Evolutionary conservation across 2,888 invertebrate genomes (phyloP).

Genomic region (Steinernema scapterisci): DNA sequence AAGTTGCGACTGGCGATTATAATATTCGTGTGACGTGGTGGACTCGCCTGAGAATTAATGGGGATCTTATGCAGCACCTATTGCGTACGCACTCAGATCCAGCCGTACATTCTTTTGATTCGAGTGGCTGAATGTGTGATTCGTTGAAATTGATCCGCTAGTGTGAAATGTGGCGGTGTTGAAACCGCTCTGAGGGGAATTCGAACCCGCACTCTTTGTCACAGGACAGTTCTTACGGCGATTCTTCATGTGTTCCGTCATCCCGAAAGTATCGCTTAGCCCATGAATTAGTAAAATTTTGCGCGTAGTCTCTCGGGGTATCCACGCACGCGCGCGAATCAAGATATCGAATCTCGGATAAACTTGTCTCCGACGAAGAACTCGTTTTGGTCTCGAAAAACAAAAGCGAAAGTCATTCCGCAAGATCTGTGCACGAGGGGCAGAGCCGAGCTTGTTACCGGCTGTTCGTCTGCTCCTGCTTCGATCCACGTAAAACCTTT

Average conservation of each 20-base stretch:
- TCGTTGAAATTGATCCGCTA: background rate
- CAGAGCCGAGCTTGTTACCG: slow-evolving; percentile 14
- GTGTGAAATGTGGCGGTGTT: background rate
- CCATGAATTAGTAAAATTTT: background rate
- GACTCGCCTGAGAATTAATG: background rate
- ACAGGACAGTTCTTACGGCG: background rate
- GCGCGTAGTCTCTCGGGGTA: background rate
- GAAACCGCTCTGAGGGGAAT: too few species aligned
- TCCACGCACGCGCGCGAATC: background rate
- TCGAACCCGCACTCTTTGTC: background rate
- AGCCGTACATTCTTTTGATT: background rate
- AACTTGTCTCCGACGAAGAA: slow-evolving; percentile 8
- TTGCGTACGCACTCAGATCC: background rate
- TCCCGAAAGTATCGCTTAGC: slow-evolving; percentile 2
- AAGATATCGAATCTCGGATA: slow-evolving; percentile 27
- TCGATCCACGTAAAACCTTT: background rate
- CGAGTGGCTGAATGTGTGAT: background rate
- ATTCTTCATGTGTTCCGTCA: background rate
- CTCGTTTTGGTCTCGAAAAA: slow-evolving; percentile 21
- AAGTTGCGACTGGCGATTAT: slow-evolving; percentile 33
- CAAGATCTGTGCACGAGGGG: slow-evolving; percentile 7
- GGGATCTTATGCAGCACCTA: background rate
- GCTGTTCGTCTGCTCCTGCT: slow-evolving; percentile 1
- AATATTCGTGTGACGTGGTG: slow-evolving; percentile 6
- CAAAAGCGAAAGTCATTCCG: slow-evolving; percentile 21